Percentiles rank a stretch among this genome's conserved stretches.
Evolutionary conservation across 1,140 invertebrate species (phyloP).

Genomic region (Caenorhabditis briggsae): DNA sequence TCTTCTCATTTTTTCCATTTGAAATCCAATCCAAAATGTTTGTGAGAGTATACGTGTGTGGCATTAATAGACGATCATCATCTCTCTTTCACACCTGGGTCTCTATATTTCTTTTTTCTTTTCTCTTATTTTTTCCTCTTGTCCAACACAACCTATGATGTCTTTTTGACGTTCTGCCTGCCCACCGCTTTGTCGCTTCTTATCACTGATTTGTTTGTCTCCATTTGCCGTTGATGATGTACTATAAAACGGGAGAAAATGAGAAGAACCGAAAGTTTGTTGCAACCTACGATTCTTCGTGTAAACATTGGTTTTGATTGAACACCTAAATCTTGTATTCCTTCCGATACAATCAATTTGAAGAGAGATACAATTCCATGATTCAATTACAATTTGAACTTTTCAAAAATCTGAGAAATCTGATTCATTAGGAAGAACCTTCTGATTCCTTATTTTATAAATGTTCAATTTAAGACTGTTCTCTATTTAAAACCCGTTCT

Average conservation of each 20-base stretch:
- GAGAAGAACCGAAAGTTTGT: not conserved
- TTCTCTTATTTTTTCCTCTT: not conserved
- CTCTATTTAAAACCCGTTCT: constrained; percentile 12
- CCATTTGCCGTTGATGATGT: constrained; percentile 50
- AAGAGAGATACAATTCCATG: no score
- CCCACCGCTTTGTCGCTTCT: constrained; percentile 41
- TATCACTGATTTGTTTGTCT: constrained; percentile 53
- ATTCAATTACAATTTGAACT: no score
- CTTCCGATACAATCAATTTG: no score
- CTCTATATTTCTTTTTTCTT: not conserved
- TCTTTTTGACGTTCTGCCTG: constrained; percentile 54
- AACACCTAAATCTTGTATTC: not conserved
- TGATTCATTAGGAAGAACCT: no score
- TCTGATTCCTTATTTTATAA: no score
- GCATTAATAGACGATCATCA: constrained; percentile 49
- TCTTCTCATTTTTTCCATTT: constrained; percentile 12
- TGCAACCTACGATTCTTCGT: constrained; percentile 10
- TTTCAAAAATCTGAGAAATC: no score
- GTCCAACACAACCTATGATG: constrained; percentile 21
- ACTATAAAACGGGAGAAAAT: constrained; percentile 47
- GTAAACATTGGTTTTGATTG: constrained; percentile 11
- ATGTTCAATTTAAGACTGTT: not conserved
- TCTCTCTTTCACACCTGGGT: constrained; percentile 26
- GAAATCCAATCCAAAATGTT: constrained; percentile 45
- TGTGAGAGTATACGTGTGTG: constrained; percentile 41